Conservation (phyloP, 2,113 vertebrate species). For the Gopherus flavomarginatus region DNA sequence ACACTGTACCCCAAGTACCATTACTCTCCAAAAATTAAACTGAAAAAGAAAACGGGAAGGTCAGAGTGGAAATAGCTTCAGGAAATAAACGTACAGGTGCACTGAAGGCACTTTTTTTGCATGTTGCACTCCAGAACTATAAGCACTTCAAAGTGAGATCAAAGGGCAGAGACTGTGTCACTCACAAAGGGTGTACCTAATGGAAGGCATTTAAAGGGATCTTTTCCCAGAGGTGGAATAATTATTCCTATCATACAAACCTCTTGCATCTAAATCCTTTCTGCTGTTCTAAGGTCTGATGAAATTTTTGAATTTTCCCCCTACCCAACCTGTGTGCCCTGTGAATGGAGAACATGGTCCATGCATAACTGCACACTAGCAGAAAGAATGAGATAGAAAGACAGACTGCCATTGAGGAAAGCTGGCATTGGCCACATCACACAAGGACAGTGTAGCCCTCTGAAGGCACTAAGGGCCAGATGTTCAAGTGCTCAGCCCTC, state of each 20-base stretch:
- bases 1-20: not conserved
- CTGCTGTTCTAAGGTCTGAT: constrained; percentile 24
- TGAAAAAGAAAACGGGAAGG: not conserved
- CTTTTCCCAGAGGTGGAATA: not conserved
- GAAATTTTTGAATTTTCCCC: not conserved
- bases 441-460: not conserved
- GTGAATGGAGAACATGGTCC: not conserved
- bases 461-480: not conserved
- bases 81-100: constrained; percentile 5
- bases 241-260: not conserved
- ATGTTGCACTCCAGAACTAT: not conserved
- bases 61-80: constrained; percentile 12
- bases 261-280: not conserved
- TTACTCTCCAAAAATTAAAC: constrained; percentile 29
- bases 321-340: not conserved
- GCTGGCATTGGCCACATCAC: not conserved
- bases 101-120: constrained; percentile 48
- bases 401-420: not conserved
- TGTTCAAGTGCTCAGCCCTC: not conserved
- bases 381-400: not conserved
- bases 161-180: not conserved
- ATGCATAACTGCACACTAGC: not conserved
- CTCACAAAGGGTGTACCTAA: not conserved
- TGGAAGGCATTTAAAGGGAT: not conserved
- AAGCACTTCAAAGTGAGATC: constrained; percentile 21